Evolutionary conservation across 2,113 vertebrate species (phyloP).

Genomic region (Paradisaea rubra): DNA sequence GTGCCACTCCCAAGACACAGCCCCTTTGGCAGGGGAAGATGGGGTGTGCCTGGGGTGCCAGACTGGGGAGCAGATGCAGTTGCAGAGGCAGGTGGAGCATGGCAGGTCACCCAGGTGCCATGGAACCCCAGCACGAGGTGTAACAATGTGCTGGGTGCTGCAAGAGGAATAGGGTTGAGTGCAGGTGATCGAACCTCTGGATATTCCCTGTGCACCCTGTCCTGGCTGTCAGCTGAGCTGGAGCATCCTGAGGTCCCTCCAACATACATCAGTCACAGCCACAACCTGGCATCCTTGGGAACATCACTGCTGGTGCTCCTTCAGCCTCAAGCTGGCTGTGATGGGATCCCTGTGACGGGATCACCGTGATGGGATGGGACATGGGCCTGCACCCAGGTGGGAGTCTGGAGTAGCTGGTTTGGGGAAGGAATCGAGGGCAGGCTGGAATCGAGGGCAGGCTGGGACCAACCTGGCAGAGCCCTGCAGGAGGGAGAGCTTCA

Average conservation of each 20-base stretch:
- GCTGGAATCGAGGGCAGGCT: fast-evolving
- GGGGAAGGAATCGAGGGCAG: fast-evolving
- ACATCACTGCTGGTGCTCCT: background rate
- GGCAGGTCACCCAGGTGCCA: background rate
- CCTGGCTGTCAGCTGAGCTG: background rate
- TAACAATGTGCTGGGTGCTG: fast-evolving
- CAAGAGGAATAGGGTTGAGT: background rate
- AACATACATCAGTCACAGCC: background rate
- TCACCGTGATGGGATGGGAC: background rate
- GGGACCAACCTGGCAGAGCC: background rate
- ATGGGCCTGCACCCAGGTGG: fast-evolving
- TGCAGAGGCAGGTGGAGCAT: background rate
- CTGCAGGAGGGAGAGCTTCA: background rate
- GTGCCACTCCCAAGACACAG: background rate
- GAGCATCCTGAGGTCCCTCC: background rate
- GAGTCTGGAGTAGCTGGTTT: background rate
- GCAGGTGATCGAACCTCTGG: fast-evolving
- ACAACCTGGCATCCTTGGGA: background rate
- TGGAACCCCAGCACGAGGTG: background rate
- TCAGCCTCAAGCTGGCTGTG: background rate
- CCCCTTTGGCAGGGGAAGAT: background rate
- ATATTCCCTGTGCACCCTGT: background rate
- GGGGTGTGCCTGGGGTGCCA: background rate
- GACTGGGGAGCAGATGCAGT: background rate
- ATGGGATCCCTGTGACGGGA: background rate